Base-by-base conservation (phyloP, 2,888 invertebrate genomes). In the Salticus scenicus region DNA sequence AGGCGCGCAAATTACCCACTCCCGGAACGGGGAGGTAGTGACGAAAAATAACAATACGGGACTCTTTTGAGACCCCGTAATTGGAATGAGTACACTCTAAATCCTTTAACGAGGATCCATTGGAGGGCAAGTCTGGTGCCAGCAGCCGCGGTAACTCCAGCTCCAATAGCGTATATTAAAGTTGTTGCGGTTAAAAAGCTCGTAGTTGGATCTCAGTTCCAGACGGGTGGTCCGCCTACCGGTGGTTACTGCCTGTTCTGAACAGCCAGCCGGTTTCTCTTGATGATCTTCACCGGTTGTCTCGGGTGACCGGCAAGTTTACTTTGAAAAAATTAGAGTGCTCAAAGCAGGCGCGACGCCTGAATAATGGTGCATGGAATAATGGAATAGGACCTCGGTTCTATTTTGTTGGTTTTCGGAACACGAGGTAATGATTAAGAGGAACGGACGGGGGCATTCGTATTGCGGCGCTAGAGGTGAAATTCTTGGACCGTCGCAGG, bases 91-190 rank as follows among this genome's bases (percentile, higher is more conserved):
- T 89, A 92, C 92, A 92, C 91, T 92, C 91, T 92, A 93, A 93
- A 93, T 91, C 92, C 92, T 92, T 92, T 94, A 93, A 93, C 93
- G 92, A 93, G 93, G 92, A 93, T 91, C 93, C 91, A 94, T 93
- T 93, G 92, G 93, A 93, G 93, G 93, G 93, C 93, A 93, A 93
- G 93, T 93, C 93, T 93, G 93, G 93, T 94, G 94, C 93, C 93
- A 94, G 93, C 94, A 94, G 93, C 93, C 93, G 93, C 93, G 93
- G 94, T 94, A 94, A 94, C 93, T 94, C 94, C 93, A 94, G 93
- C 93, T 94, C 93, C 92, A 92, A 93, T 92, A 93, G 93, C 92
- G 93, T 93, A 94, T 94, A 94, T 93, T 93, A 93, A 94, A 93
- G 93, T 94, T 94, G 94, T 93, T 94, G 94, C 93, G 93, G 93